Percentiles rank a stretch among this genome's conserved stretches.
Evolutionary conservation across 2,797 vertebrate species (phyloP).

Genomic region (Petrocephalus sullivani): DNA sequence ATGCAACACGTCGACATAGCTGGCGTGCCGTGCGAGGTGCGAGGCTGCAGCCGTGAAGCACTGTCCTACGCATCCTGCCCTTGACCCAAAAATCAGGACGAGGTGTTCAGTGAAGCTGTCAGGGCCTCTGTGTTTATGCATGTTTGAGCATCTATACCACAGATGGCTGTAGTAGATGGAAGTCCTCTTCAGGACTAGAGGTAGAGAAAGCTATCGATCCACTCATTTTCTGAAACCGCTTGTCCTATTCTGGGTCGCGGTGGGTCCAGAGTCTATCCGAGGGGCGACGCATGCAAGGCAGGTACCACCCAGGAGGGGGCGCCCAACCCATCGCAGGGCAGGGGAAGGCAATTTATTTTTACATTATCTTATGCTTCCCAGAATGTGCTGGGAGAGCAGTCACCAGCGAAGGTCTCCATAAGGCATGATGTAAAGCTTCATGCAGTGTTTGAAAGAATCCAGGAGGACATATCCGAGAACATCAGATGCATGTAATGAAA

Average conservation of each 20-base stretch:
- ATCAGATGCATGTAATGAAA: background rate
- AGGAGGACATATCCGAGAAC: background rate
- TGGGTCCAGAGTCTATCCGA: background rate
- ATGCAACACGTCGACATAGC: background rate
- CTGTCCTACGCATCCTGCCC: constrained; percentile 53
- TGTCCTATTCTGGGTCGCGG: background rate
- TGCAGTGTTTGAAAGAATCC: background rate
- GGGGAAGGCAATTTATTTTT: background rate
- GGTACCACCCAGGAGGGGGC: background rate
- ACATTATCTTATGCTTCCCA: background rate
- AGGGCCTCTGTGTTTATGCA: background rate
- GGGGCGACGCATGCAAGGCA: background rate
- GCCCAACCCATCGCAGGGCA: background rate
- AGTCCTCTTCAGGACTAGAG: background rate
- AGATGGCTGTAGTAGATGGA: background rate
- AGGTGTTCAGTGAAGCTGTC: background rate
- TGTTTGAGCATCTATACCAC: background rate
- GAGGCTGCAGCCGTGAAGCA: constrained; percentile 41
- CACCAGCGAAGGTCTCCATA: background rate
- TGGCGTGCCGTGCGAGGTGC: constrained; percentile 18
- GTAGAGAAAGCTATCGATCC: background rate
- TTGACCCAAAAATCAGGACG: constrained; percentile 35
- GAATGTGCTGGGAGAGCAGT: background rate
- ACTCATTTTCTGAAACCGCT: background rate
- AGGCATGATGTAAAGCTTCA: background rate